Evolutionary conservation across 2,113 vertebrate genomes (phyloP).

Genomic region (Eudyptes chrysolophus): DNA sequence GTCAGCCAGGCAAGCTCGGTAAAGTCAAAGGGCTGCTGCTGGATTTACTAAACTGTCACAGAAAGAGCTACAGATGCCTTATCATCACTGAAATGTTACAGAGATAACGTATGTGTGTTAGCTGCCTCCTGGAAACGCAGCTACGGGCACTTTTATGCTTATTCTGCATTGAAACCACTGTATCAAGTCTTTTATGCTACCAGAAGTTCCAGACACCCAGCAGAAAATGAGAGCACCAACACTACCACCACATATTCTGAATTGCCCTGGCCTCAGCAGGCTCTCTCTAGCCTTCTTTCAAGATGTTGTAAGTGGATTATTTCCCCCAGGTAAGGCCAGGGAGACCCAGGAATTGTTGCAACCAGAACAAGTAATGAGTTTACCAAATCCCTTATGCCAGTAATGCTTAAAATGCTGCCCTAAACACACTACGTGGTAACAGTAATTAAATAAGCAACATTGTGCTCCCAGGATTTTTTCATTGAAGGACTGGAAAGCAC

Average conservation of each 20-base stretch:
- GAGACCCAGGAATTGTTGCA: neutral
- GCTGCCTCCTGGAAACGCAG: slow-evolving; percentile 14
- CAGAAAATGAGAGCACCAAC: neutral
- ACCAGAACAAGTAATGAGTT: neutral
- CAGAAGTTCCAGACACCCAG: neutral
- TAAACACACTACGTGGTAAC: neutral
- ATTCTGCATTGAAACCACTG: neutral
- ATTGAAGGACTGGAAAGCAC: neutral
- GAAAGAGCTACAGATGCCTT: slow-evolving; percentile 46
- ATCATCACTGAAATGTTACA: slow-evolving; percentile 30
- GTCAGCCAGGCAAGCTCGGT: neutral
- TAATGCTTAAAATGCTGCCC: neutral
- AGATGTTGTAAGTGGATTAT: neutral
- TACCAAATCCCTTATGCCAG: neutral
- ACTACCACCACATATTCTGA: neutral
- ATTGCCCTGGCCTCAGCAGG: neutral
- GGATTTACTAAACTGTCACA: neutral
- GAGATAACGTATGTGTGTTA: neutral
- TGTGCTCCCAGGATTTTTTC: neutral
- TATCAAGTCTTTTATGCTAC: neutral
- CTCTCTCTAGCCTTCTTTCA: neutral
- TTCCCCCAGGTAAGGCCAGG: neutral
- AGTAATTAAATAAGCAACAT: neutral
- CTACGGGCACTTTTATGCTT: neutral
- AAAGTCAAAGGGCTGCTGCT: neutral